These are phyloP conservation scores for Enteromius argenteus DNA, from an alignment of 2,797 vertebrate species.

Conservation along the genomic window DNA sequence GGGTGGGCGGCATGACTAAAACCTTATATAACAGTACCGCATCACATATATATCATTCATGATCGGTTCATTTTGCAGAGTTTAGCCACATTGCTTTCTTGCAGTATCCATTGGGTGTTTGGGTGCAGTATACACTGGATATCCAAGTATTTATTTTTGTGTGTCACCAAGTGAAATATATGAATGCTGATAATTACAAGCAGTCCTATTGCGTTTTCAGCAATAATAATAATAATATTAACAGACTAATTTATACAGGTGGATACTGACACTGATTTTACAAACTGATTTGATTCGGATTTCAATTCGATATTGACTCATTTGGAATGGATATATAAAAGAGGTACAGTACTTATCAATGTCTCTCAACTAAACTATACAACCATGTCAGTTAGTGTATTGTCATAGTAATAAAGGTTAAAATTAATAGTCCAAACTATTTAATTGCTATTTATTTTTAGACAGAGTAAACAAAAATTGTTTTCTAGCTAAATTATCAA, in stretches of 20 bases:
- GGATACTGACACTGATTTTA: background rate
- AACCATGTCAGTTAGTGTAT: background rate
- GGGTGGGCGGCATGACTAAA: conserved; percentile 21
- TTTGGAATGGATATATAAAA: background rate
- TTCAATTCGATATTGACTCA: background rate
- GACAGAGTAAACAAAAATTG: background rate
- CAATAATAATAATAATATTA: background rate
- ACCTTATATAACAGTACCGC: conserved; percentile 17
- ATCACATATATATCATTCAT: conserved; percentile 18
- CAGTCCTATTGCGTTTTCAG: background rate
- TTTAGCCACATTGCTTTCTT: background rate
- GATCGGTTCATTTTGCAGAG: conserved; percentile 8
- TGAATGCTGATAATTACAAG: background rate
- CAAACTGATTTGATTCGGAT: background rate
- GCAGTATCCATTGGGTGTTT: background rate
- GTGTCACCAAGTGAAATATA: background rate
- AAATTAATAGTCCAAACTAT: background rate
- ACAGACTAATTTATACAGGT: background rate
- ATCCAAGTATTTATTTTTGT: background rate
- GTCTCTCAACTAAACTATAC: background rate
- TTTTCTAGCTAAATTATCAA: background rate
- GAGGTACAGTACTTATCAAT: background rate
- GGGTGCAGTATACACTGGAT: background rate
- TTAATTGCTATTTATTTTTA: background rate
- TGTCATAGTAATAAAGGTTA: background rate